Evolutionary conservation across 2,888 invertebrate species (phyloP), one percentile per base, ranked within the genome.

Genomic region (Orthonevra nobilis): DNA sequence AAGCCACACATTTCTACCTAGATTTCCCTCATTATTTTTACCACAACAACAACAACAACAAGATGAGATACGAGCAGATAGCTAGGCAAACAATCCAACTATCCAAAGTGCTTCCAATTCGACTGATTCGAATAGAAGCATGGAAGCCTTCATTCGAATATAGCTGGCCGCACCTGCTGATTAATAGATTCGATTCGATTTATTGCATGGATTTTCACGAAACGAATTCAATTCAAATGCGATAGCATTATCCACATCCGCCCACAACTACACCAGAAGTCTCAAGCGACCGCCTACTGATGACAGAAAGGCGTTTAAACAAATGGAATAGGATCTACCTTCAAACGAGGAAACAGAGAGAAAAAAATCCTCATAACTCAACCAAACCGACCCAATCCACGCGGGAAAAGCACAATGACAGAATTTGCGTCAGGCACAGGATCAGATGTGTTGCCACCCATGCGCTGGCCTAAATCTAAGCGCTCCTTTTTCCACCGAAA

Each of bases 121-220:
- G 17, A 66, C 72, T 79, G 77, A 79, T 72, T 79, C 66, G 54
- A 79, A 48, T 46, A 5, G 23, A n/a, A n/a, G n/a, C n/a, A 46
- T 19, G 38, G 36, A 60, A 63, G 54, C 54, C 54, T 38, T 28
- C 46, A n/a, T n/a, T 52, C 42, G 15, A 52, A 38, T 26, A 10
- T 34, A 26, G 9, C 20, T 28, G 15, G 7, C 30, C 61, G 30
- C 30, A 63, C 42, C 19, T 32, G 7, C 50, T 79, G 72, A 79
- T 72, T 66, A 60, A 79, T 79, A 38, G 64, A 72, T 72, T 77
- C 77, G 58, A 79, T 72, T 79, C 52, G 77, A 66, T 66, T 77
- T 64, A 79, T 72, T 72, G 66, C 77, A 79, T 56, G 72, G 72
- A 60, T 60, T 61, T 52, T 46, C 58, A 26, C 19, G 20, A 64